phyloP scores from a whole-genome alignment of 92 coral and sea anemone genomes.

The Epizoanthus scotinus region DNA sequence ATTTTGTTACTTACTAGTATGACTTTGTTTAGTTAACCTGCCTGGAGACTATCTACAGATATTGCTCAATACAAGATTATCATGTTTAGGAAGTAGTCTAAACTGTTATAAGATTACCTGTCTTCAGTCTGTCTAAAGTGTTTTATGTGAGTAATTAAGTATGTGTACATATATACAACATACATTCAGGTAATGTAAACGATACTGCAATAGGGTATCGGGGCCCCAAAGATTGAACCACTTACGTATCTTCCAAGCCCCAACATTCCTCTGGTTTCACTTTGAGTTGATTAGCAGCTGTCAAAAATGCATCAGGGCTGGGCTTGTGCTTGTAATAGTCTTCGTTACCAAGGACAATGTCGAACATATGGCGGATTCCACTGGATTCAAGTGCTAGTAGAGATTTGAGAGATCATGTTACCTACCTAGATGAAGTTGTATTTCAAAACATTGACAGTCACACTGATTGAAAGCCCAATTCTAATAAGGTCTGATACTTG shows the following conservation, averaged over 20 bases:
- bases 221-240: not conserved
- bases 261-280: slow-evolving; percentile 87
- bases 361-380: slow-evolving; percentile 76
- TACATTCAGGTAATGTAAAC: too few species aligned
- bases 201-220: too few species aligned
- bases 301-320: slow-evolving; percentile 85
- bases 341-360: slow-evolving; percentile 92
- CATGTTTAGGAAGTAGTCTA: not conserved
- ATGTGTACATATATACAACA: too few species aligned
- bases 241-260: slow-evolving; percentile 99
- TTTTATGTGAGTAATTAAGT: too few species aligned
- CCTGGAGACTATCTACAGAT: too few species aligned
- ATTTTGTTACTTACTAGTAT: not conserved
- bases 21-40: too few species aligned
- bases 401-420: not conserved
- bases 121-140: too few species aligned
- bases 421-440: too few species aligned
- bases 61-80: not conserved
- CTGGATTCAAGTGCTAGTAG: slow-evolving; percentile 71
- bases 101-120: too few species aligned
- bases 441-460: too few species aligned
- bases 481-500: too few species aligned
- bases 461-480: too few species aligned
- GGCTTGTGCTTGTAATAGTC: slow-evolving; percentile 91
- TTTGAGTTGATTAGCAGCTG: slow-evolving; percentile 84